Conservation (phyloP, 1,140 invertebrate species). For the Atta colombica region DNA sequence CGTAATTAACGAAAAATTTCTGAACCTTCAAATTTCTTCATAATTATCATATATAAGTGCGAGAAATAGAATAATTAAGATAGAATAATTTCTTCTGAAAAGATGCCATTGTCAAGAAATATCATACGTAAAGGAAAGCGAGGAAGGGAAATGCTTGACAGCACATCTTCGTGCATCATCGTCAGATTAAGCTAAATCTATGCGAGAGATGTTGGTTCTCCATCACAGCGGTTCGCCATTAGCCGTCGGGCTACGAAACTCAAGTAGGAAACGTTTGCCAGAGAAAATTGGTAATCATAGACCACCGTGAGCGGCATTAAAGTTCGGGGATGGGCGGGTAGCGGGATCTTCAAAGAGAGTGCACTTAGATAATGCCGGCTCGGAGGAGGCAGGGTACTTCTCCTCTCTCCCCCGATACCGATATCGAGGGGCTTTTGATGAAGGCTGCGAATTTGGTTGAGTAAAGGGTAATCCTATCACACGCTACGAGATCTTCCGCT, state of each 20-base stretch:
- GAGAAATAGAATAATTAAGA: not conserved
- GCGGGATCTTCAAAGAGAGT: slow-evolving; percentile 86
- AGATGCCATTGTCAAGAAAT: not conserved
- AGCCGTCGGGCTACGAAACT: slow-evolving; percentile 79
- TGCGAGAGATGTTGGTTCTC: slow-evolving; percentile 69
- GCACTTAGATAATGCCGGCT: slow-evolving; percentile 86
- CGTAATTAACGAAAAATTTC: not conserved
- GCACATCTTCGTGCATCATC: slow-evolving; percentile 66
- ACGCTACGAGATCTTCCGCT: slow-evolving; percentile 85
- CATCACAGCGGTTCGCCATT: slow-evolving; percentile 74
- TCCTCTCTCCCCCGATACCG: slow-evolving; percentile 69
- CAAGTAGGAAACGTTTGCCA: slow-evolving; percentile 83
- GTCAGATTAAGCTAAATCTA: slow-evolving; percentile 71
- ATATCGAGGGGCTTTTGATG: slow-evolving; percentile 86
- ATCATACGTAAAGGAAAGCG: not conserved
- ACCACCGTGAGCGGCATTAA: slow-evolving; percentile 86
- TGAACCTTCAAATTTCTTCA: not conserved
- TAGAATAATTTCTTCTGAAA: not conserved
- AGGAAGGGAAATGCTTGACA: not conserved
- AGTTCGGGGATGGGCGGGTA: slow-evolving; percentile 81
- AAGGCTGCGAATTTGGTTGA: slow-evolving; percentile 86
- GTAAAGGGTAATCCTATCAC: slow-evolving; percentile 87
- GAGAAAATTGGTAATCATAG: slow-evolving; percentile 87
- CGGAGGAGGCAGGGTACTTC: slow-evolving; percentile 68
- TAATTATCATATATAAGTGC: not conserved